Evolutionary conservation across 2,888 invertebrate genomes (phyloP), one percentile per base, ranked within the genome.

Genomic region (Eristalis tenax): DNA sequence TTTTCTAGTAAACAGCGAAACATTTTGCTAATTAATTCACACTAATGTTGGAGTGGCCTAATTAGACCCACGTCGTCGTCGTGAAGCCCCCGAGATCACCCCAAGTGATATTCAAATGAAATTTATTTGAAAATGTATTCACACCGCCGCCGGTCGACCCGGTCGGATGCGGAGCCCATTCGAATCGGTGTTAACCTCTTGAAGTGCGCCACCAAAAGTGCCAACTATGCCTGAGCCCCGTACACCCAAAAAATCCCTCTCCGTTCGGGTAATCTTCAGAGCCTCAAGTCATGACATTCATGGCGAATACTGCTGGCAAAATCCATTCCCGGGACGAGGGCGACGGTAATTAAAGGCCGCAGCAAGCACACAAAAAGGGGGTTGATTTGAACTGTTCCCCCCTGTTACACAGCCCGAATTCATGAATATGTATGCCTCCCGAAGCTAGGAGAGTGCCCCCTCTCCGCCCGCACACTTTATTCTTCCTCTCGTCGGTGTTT

Each of bases 401-500:
- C 50, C n/a, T n/a, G 50, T 23, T 63, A 64, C 35, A 57, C n/a
- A 68, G 68, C 75, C 69, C 43, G 61, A 18, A 3, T 13, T 82
- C 82, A 86, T 86, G 78, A 86, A 82, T 86, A 85, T 85, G 81
- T 78, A 86, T 82, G 61, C 69, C 23, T 69, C 43, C 74, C 23
- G 8, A 32, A 50, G 38, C 8, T 8, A 8, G 2, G n/a, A 15
- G 15, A 43, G 69, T 50, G 10, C n/a, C 59, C 8, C 11, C 18
- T 10, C 32, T 32, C 32, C 10, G 0, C 32, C 8, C 32, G 1
- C 32, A 32, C 32, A 32, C 32, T 1, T 4, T 75, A 66, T 59
- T 28, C 38, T 59, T 69, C n/a, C n/a, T 43, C 32, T 2, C 28
- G 23, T 50, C 22, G 26, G 26, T 28, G 28, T 6, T 8, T 5